These are phyloP conservation scores for Lagocephalus sceleratus DNA, from an alignment of 2,797 vertebrate genomes.

Conservation along the genomic window DNA sequence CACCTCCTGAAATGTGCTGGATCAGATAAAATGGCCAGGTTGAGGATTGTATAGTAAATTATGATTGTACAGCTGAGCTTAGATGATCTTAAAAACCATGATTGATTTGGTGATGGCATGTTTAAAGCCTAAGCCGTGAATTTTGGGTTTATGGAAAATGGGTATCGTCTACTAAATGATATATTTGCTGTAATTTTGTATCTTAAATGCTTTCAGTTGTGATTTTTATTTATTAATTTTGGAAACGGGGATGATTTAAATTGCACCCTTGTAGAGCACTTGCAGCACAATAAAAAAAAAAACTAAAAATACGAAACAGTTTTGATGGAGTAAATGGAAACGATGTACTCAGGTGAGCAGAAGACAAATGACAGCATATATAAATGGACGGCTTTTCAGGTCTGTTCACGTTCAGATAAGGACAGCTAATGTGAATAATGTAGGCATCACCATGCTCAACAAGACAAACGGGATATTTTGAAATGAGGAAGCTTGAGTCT, in stretches of 20 bases:
- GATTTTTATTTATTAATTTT: constrained; percentile 64
- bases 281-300: constrained; percentile 66
- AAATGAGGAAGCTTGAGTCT: no score
- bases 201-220: constrained; percentile 55
- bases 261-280: constrained; percentile 74
- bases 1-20: constrained; percentile 15
- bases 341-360: background rate
- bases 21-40: constrained; percentile 37
- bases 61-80: constrained; percentile 53
- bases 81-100: constrained; percentile 39
- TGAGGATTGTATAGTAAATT: constrained; percentile 60
- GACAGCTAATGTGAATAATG: no score
- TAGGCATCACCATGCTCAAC: no score
- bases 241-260: constrained; percentile 67
- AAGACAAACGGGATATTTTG: no score
- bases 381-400: no score
- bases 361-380: no score
- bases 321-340: background rate
- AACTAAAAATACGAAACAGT: background rate
- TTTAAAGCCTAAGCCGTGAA: constrained; percentile 26
- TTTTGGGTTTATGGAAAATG: constrained; percentile 55
- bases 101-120: constrained; percentile 26
- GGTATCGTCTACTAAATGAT: constrained; percentile 42
- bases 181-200: constrained; percentile 51
- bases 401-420: no score